These are phyloP conservation scores for Rhyacophila brunnea DNA, from an alignment of 1,140 invertebrate genomes.

Conservation along the genomic window DNA sequence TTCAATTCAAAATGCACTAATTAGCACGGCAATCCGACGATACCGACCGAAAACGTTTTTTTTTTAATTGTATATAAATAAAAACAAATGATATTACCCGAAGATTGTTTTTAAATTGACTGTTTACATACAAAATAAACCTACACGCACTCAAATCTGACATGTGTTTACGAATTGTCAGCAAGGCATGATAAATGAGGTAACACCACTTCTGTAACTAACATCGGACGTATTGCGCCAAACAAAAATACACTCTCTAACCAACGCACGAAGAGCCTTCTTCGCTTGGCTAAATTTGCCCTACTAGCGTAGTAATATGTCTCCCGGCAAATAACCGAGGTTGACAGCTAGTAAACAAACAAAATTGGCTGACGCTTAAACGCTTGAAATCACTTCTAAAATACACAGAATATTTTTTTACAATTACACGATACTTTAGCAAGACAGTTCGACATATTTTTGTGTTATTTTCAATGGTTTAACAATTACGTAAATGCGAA, in stretches of 20 bases:
- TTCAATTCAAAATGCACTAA: too few species aligned
- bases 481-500: slow-evolving; percentile 19
- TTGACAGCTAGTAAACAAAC: slow-evolving; percentile 34
- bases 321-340: slow-evolving; percentile 24
- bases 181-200: slow-evolving; percentile 20
- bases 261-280: not conserved
- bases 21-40: too few species aligned
- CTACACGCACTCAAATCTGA: too few species aligned
- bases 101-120: too few species aligned
- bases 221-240: slow-evolving; percentile 1
- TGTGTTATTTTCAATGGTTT: slow-evolving; percentile 8
- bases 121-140: too few species aligned
- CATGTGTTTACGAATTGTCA: slow-evolving; percentile 28
- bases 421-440: not conserved
- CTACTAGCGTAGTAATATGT: slow-evolving; percentile 26
- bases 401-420: too few species aligned
- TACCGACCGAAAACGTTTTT: too few species aligned
- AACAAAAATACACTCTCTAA: slow-evolving; percentile 7
- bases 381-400: too few species aligned
- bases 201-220: slow-evolving; percentile 12
- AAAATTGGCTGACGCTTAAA: not conserved
- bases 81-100: too few species aligned
- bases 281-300: slow-evolving; percentile 21
- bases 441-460: not conserved
- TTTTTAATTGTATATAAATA: too few species aligned